Evolutionary conservation across 2,113 vertebrate species (phyloP).

Genomic region (Vulpes vulpes): DNA sequence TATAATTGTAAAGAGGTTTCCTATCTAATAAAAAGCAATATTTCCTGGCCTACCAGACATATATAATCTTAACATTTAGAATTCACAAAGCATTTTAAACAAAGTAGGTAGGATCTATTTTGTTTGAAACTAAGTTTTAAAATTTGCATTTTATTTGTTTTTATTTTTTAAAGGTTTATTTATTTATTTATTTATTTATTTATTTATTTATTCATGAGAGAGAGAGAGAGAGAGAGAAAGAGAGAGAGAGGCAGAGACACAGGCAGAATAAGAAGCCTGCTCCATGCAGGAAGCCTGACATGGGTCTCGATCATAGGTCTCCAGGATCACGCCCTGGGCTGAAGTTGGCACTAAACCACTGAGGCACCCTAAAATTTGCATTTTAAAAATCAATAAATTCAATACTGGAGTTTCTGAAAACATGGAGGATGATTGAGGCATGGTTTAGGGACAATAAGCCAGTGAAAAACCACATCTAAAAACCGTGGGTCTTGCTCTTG

Average conservation of each 20-base stretch:
- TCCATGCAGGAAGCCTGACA: too few relatives aligned
- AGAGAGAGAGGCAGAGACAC: too few relatives aligned
- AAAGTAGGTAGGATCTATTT: background rate
- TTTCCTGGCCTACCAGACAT: background rate
- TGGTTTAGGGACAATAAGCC: background rate
- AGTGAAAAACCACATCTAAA: background rate
- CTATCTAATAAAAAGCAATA: background rate
- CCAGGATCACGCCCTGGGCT: too few relatives aligned
- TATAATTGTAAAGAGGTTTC: background rate
- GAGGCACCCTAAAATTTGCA: background rate
- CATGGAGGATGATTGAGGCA: background rate
- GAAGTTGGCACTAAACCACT: too few relatives aligned
- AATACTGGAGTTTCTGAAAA: background rate
- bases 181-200: too few relatives aligned
- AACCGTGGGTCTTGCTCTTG: accelerated
- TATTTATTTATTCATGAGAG: too few relatives aligned
- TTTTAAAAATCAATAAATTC: background rate
- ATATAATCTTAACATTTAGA: background rate
- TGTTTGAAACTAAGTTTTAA: background rate
- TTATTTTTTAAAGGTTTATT: too few relatives aligned
- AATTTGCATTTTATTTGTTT: background rate
- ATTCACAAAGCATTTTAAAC: background rate
- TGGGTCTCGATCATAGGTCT: too few relatives aligned
- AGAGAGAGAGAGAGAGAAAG: too few relatives aligned
- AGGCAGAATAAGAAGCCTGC: too few relatives aligned